phyloP scores from a whole-genome alignment of 2,888 invertebrate species.

The Gari tellinella region DNA sequence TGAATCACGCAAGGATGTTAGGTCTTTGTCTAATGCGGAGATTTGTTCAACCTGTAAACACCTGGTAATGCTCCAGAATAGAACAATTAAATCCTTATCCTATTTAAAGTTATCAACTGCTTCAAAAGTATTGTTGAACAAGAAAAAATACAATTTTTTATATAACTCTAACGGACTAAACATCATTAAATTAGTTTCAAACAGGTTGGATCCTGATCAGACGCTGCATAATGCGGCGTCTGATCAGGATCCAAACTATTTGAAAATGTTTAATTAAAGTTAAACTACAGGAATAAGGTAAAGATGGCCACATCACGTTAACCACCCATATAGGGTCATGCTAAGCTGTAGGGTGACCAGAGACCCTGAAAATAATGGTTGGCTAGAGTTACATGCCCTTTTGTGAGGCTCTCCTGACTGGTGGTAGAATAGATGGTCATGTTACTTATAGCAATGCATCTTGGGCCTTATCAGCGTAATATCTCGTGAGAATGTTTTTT shows the following conservation, averaged over 20 bases:
- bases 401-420: conserved; percentile 52
- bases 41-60: conserved; percentile 31
- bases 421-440: conserved; percentile 45
- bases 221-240: too few relatives aligned
- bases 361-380: conserved; percentile 52
- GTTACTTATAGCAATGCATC: conserved; percentile 57
- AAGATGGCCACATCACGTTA: conserved; percentile 40
- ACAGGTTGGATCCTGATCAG: too few relatives aligned
- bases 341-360: conserved; percentile 18
- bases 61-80: conserved; percentile 19
- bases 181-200: too few relatives aligned
- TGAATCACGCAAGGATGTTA: conserved; percentile 35
- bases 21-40: conserved; percentile 13
- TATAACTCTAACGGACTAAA: too few relatives aligned
- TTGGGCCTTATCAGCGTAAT: conserved; percentile 40
- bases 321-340: conserved; percentile 46
- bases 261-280: too few relatives aligned
- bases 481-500: conserved; percentile 62
- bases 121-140: too few relatives aligned
- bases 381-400: conserved; percentile 49
- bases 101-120: too few relatives aligned
- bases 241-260: too few relatives aligned
- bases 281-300: too few relatives aligned
- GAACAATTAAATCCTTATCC: too few relatives aligned
- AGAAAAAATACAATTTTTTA: too few relatives aligned